These are phyloP conservation scores for Drosophila ochracea DNA, from an alignment of 2,888 invertebrate species.

Conservation along the genomic window DNA sequence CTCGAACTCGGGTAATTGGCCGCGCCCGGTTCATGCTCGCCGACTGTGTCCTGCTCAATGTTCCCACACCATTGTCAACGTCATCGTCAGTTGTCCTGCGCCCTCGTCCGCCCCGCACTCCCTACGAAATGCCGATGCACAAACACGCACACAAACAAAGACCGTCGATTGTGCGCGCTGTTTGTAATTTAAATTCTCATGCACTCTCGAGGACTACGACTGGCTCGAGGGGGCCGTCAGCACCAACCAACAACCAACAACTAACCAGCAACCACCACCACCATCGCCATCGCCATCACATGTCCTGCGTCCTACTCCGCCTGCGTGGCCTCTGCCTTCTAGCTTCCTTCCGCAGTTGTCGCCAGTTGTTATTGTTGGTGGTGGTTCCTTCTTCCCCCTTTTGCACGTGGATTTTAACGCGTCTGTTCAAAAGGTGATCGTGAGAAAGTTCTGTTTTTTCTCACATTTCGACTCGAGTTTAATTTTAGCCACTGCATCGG, in stretches of 20 bases:
- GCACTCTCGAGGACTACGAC: conserved; percentile 47
- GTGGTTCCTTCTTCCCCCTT: conserved; percentile 83
- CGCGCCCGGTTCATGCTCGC: conserved; percentile 67
- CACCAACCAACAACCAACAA: conserved; percentile 21
- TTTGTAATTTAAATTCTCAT: conserved; percentile 80
- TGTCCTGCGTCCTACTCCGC: conserved; percentile 75
- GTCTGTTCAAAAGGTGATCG: conserved; percentile 75
- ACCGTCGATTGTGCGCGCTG: conserved; percentile 59
- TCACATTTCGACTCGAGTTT: conserved; percentile 70
- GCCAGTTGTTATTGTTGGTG: conserved; percentile 49
- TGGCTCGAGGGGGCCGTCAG: conserved; percentile 48
- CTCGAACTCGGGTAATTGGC: conserved; percentile 56
- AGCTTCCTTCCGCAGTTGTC: conserved; percentile 67
- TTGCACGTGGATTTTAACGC: conserved; percentile 82
- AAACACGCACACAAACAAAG: conserved; percentile 55
- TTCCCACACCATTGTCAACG: conserved; percentile 74
- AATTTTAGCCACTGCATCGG: conserved; percentile 68
- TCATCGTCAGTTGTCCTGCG: conserved; percentile 64
- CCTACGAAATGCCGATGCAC: conserved; percentile 66
- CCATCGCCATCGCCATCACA: conserved; percentile 32
- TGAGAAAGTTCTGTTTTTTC: conserved; percentile 82
- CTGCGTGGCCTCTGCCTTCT: conserved; percentile 52
- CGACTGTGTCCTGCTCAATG: conserved; percentile 65
- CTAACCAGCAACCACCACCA: conserved; percentile 46
- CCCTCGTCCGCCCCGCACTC: conserved; percentile 27